Base-by-base conservation (phyloP, 1,140 invertebrate species). In the Papilio glaucus region DNA sequence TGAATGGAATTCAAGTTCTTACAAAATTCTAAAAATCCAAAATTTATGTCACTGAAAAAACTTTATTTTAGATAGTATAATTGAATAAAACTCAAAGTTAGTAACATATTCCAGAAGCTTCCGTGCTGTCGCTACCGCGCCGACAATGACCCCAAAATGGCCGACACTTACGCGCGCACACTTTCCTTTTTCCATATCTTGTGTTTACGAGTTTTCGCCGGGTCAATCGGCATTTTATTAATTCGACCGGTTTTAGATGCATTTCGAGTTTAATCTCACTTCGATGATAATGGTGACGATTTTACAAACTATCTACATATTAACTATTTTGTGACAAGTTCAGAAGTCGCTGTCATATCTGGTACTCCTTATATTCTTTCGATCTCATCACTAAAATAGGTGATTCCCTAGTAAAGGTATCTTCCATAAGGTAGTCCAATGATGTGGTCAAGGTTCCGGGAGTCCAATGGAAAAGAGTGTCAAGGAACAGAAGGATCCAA, bases 91-190 rank as follows among this genome's bases (percentile, higher is more conserved):
- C 39, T 12, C 15, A 13, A 18, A 41, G 33, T 10, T 18, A 21
- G 37, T 38, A 38, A 38, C 13, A 65, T 4, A 39, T 65, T 38
- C 33, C 33, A 65, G 37, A 65, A 18, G 12, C 5, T 1, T 65
- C 10, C 15, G 1, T 69, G 42, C 67, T 69, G 26, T 49, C 67
- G 67, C 24, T 69, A 69, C 67, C 12, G 8, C 26, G 10, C 42
- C 67, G 67, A 33, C 67, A 69, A 69, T 69, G 67, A 69, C 67
- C 67, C 42, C 42, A 69, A 69, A 69, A 69, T 69, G 67, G 67
- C 24, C 13, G 37, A 21, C 62, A 65, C 37, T 65, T 65, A 62
- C 26, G 62, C 7, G 26, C 29, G 26, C 53, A 69, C 67, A 69
- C 67, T 69, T 69, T 69, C 67, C 67, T 37, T 69, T 69, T 69